Base-by-base conservation (phyloP, 2,888 invertebrate species). In the Synanthedon andrenaeformis region DNA sequence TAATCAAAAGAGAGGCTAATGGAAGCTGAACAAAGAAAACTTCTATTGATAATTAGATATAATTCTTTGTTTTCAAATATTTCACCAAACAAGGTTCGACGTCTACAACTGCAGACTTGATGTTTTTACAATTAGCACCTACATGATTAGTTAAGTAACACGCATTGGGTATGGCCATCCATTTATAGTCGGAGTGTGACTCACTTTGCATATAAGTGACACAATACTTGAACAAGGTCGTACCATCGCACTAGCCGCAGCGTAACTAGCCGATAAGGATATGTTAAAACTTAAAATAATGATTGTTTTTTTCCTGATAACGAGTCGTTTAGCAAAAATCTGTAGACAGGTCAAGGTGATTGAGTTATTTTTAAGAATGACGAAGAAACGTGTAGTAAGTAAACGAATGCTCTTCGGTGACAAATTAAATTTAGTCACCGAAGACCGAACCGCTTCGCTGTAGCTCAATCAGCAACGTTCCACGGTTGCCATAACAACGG, bases 141-240 rank as follows among this genome's bases (percentile, higher is more conserved):
- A 51, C 51, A 41, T 51, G 51, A 51, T 51, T 51, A 51, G 35
- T 51, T 51, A 19, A 19, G 28, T 51, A 51, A 41, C 41, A 42
- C 17, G 51, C 50, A 52, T 45, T 14, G 28, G 49, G 49, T 23
- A 41, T 53, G 51, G 41, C 42, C 54, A 51, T 13, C 56, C 54
- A 50, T 69, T 62, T 66, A 68, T 50, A 53, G 53, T 53, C 61
- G 48, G 45, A n/a, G 45, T 51, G 58, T 72, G 72, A 74, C 62
- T 76, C 71, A 71, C 59, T 66, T 58, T 58, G 63, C 63, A 67
- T 61, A 59, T 53, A 57, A 59, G 66, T 73, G 72, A 74, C 72
- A 68, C 72, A 74, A 74, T 55, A 51, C 23, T 23, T 35, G 51
- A 10, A 48, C 23, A 53, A 49, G 51, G 54, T 55, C 52, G 45